Conservation (phyloP, 53 echinoderm and acorn worm genomes). For the Luidia sarsii region DNA sequence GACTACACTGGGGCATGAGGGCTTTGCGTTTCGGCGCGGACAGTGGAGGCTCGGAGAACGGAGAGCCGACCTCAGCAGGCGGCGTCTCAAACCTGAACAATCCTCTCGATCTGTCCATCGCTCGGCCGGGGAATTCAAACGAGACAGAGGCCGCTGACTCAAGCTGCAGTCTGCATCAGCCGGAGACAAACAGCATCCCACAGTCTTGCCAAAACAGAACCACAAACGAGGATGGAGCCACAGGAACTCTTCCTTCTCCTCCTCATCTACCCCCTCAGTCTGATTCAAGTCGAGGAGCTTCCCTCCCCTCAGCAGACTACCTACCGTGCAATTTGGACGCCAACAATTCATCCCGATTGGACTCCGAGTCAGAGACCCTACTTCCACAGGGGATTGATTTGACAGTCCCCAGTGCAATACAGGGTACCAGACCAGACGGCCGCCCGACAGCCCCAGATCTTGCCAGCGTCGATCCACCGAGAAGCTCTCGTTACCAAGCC, state of each 20-base stretch:
- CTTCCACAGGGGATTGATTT: constrained; percentile 30
- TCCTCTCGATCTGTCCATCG: constrained; percentile 37
- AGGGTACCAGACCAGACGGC: background rate
- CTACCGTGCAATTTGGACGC: too few relatives aligned
- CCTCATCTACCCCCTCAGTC: too few relatives aligned
- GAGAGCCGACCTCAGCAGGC: background rate
- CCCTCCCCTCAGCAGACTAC: too few relatives aligned
- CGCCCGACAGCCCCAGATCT: too few relatives aligned
- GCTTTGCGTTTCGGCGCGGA: constrained; percentile 2
- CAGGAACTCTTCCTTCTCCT: background rate
- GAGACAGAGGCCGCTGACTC: too few relatives aligned
- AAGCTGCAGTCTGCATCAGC: too few relatives aligned
- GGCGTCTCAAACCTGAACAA: background rate
- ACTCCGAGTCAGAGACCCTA: background rate
- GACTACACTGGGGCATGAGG: background rate
- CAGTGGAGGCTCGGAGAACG: background rate
- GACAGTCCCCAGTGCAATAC: constrained; percentile 6
- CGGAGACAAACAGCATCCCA: background rate
- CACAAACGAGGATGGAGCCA: background rate
- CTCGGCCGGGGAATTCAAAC: background rate
- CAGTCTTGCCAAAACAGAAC: background rate
- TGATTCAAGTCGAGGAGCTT: too few relatives aligned
- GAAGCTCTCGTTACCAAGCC: too few relatives aligned
- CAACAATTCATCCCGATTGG: too few relatives aligned
- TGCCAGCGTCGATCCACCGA: too few relatives aligned